Evolutionary conservation across 2,797 vertebrate genomes (phyloP), one percentile per base, ranked within the genome.

Genomic region (Carapus acus): DNA sequence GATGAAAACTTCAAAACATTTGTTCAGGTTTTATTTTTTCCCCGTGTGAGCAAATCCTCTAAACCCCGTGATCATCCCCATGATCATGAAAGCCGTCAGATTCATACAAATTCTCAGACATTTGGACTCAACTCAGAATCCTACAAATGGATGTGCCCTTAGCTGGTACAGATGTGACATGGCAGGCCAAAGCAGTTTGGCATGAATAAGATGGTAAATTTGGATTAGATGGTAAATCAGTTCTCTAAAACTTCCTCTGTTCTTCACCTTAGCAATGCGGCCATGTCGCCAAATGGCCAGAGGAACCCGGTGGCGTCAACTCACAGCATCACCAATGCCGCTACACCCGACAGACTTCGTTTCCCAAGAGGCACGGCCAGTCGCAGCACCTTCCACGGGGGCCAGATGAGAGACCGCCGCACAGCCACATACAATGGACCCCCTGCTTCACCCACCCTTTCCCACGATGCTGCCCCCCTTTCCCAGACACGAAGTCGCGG

Each of bases 381-480:
- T 65, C 92, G 95, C 59, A 98, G 94, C 89, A 98, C 96, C 72
- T 97, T 98, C 84, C 95, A 98, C 0, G 89, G 87, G 0, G 93
- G 93, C 34, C 95, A 97, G 84, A 90, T 94, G 70, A 82, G 92
- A 16, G 96, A 97, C 67, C 90, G 93, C 9, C 93, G 95, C 60
- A 97, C 94, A 0, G 95, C 96, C 49, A 98, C 95, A 0, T 98
- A 99, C 79, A 98, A 99, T 0, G 94, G 96, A 5, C 96, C 96
- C 0, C 96, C 96, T 0, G 94, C 95, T 47, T 98, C 96, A 0
- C 95, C 95, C 69, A 95, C 94, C 12, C 89, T 94, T 46, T 95
- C 93, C 54, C 92, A 96, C 1, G 92, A 96, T 48, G 93, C 93
- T 53, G 90, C 93, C 0, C 92, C 92, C 0, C 85, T 96, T 42